phyloP scores from a whole-genome alignment of 2,888 invertebrate genomes.

The Microctonus brassicae region DNA sequence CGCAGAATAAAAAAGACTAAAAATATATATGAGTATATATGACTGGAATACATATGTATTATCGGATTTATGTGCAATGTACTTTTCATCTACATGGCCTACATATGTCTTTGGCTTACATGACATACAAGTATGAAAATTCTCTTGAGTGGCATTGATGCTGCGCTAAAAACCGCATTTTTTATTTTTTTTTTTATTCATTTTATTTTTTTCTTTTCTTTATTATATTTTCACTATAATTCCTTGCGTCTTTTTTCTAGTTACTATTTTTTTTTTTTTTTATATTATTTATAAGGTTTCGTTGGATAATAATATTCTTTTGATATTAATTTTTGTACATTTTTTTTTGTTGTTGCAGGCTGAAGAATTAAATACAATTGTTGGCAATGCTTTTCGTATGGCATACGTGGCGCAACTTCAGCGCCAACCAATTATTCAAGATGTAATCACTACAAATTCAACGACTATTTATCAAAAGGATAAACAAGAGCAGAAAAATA shows the following conservation, averaged over 20 bases:
- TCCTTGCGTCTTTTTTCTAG: too few species aligned
- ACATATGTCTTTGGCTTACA: conserved; percentile 20
- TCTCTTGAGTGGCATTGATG: conserved; percentile 35
- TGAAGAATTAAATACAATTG: conserved; percentile 87
- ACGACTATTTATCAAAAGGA: conserved; percentile 64
- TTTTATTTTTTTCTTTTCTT: background rate
- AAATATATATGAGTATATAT: conserved; percentile 31
- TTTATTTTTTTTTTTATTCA: too few species aligned
- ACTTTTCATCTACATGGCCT: conserved; percentile 25
- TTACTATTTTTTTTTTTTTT: too few species aligned
- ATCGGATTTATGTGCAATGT: conserved; percentile 27
- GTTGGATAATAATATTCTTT: background rate
- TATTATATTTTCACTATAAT: too few species aligned
- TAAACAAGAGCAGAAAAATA: conserved; percentile 61
- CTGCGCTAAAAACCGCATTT: background rate
- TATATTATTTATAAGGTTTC: background rate
- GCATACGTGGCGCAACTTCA: conserved; percentile 90
- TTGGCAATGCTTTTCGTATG: conserved; percentile 93
- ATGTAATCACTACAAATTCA: conserved; percentile 77
- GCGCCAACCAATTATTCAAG: conserved; percentile 76
- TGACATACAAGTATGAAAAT: conserved; percentile 22
- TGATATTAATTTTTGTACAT: background rate
- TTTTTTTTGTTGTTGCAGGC: conserved; percentile 73
- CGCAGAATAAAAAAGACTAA: conserved; percentile 50
- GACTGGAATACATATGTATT: background rate